phyloP scores from a whole-genome alignment of 2,888 invertebrate genomes.

The Drosophila infuscata region DNA sequence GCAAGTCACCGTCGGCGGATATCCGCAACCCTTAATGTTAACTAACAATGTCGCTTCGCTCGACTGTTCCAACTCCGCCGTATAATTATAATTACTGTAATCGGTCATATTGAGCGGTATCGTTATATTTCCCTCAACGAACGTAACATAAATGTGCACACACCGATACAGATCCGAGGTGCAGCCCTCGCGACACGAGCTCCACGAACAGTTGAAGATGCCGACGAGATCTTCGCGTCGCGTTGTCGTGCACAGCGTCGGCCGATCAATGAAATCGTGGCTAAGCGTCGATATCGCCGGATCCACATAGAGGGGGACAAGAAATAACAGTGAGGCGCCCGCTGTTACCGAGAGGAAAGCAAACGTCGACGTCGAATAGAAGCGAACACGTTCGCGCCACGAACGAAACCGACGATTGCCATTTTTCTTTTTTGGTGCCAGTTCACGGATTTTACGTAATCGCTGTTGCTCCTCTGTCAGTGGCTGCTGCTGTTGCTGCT shows the following conservation, averaged over 20 bases:
- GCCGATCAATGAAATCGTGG: slow-evolving; percentile 93
- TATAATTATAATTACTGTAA: slow-evolving; percentile 83
- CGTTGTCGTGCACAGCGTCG: slow-evolving; percentile 93
- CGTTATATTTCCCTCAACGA: slow-evolving; percentile 85
- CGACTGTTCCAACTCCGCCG: slow-evolving; percentile 84
- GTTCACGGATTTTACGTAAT: slow-evolving; percentile 88
- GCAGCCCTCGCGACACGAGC: slow-evolving; percentile 95
- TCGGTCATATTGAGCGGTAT: slow-evolving; percentile 85
- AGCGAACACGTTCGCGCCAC: slow-evolving; percentile 89
- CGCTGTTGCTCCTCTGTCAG: slow-evolving; percentile 68
- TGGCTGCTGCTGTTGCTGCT: slow-evolving; percentile 87
- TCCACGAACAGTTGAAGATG: slow-evolving; percentile 95
- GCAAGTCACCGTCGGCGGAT: slow-evolving; percentile 95
- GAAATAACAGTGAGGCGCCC: slow-evolving; percentile 90
- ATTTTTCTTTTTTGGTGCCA: slow-evolving; percentile 86
- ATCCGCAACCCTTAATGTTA: slow-evolving; percentile 96
- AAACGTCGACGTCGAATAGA: slow-evolving; percentile 90
- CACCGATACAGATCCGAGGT: slow-evolving; percentile 91
- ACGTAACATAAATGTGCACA: slow-evolving; percentile 88
- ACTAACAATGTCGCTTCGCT: slow-evolving; percentile 89
- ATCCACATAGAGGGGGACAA: slow-evolving; percentile 92
- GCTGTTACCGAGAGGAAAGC: slow-evolving; percentile 90
- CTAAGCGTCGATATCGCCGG: slow-evolving; percentile 95
- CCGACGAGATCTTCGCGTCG: slow-evolving; percentile 94
- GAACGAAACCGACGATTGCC: slow-evolving; percentile 86